These are phyloP conservation scores for Rhadinocentrus ornatus DNA, from an alignment of 2,797 vertebrate genomes.

Conservation along the genomic window DNA sequence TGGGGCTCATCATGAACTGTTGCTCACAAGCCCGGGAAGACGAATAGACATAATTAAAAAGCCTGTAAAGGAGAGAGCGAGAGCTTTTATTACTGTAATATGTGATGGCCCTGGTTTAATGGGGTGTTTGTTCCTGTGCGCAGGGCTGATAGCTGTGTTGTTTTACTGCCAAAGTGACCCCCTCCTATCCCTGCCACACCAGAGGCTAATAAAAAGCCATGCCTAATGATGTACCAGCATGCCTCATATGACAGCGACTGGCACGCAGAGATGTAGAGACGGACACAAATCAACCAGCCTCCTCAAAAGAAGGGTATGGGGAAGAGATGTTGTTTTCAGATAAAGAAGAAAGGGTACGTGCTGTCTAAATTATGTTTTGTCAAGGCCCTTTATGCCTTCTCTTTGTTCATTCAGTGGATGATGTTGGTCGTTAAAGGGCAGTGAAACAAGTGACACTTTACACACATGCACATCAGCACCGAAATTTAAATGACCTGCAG, in stretches of 20 bases:
- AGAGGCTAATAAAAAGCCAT: slow-evolving; percentile 74
- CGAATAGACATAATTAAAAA: slow-evolving; percentile 83
- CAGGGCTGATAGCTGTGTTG: slow-evolving; percentile 51
- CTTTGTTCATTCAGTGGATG: not conserved
- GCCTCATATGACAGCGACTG: slow-evolving; percentile 46
- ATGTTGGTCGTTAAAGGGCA: not conserved
- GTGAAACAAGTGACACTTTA: not conserved
- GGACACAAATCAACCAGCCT: slow-evolving; percentile 17
- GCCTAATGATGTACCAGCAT: slow-evolving; percentile 66
- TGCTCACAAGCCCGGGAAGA: slow-evolving; percentile 76
- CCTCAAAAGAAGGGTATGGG: slow-evolving; percentile 18
- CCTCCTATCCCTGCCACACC: slow-evolving; percentile 45
- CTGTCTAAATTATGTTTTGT: not conserved
- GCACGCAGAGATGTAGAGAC: slow-evolving; percentile 14
- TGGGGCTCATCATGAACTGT: slow-evolving; percentile 72
- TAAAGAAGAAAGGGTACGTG: not conserved
- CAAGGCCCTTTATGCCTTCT: not conserved
- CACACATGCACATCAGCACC: not conserved
- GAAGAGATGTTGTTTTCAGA: not conserved
- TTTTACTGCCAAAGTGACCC: slow-evolving; percentile 51
- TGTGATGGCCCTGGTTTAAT: slow-evolving; percentile 76
- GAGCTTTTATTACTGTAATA: slow-evolving; percentile 81
- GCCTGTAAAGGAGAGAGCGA: slow-evolving; percentile 73
- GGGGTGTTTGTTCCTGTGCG: slow-evolving; percentile 76
- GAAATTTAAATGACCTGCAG: not conserved